phyloP scores from a whole-genome alignment of 2,113 vertebrate genomes.

The Datnioides undecimradiatus region DNA sequence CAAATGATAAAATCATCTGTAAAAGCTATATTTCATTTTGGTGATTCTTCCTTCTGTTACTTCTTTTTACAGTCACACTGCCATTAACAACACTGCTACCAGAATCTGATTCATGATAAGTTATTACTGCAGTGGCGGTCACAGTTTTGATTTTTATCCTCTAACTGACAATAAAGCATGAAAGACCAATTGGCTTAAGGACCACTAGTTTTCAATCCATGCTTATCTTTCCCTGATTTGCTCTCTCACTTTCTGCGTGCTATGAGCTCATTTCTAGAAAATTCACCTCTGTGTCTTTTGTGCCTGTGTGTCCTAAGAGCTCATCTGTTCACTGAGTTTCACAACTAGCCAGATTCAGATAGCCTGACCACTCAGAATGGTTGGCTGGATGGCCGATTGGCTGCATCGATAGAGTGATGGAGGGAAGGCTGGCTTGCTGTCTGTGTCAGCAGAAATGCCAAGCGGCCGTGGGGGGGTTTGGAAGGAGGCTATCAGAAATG shows the following conservation, averaged over 20 bases:
- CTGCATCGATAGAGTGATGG: slow-evolving; percentile 2
- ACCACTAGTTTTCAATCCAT: slow-evolving; percentile 36
- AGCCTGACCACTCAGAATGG: neutral
- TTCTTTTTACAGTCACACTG: slow-evolving; percentile 13
- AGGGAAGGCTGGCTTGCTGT: neutral
- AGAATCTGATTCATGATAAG: neutral
- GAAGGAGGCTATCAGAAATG: slow-evolving; percentile 5
- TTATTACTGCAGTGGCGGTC: neutral
- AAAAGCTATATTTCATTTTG: slow-evolving; percentile 6
- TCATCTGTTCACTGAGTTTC: slow-evolving; percentile 50
- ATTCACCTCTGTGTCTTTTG: slow-evolving; percentile 36
- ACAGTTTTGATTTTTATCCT: neutral
- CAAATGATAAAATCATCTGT: no score
- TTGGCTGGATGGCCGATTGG: neutral
- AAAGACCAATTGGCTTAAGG: no score
- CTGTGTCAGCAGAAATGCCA: slow-evolving; percentile 22
- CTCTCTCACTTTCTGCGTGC: neutral
- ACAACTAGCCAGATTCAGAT: slow-evolving; percentile 24
- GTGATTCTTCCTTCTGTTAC: neutral
- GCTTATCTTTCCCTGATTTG: neutral
- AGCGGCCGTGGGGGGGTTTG: slow-evolving; percentile 16
- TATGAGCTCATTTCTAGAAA: slow-evolving; percentile 47
- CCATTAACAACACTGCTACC: neutral
- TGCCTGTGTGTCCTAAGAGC: slow-evolving; percentile 53
- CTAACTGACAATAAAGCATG: neutral